Evolutionary conservation across 2,797 vertebrate genomes (phyloP), one percentile per base, ranked within the genome.

Genomic region (Melanotaenia maccullochi): DNA sequence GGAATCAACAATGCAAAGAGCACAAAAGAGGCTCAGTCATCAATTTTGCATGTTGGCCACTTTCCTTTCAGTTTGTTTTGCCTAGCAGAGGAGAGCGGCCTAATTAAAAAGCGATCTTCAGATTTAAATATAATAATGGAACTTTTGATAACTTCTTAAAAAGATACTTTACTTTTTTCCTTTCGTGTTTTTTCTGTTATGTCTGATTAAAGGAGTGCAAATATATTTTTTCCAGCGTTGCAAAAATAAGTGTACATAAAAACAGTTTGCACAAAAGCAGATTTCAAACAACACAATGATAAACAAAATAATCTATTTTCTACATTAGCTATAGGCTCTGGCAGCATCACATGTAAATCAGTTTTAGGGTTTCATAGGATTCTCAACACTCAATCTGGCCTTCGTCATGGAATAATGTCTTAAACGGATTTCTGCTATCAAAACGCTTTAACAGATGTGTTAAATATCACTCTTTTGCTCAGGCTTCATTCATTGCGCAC

Each of bases 391-490:
- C 92, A 92, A 92, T 94, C 90, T 92, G 91, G 90, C 83, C 89
- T 87, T 88, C 90, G 94, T 95, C 85, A 94, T 95, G 93, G 90
- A 90, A 90, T 92, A 87, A 92, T 91, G 90, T 90, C 89, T 91
- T 94, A 94, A 94, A 90, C 56, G 93, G 94, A 95, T 95, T 94
- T 87, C 88, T 92, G 87, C 90, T 89, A 93, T 93, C 92, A 93
- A 92, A 94, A 93, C 90, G 89, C 93, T 94, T 94, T 94, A 97
- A 97, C 97, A 98, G 96, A 97, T 97, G 97, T 97, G 96, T 97
- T 96, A 97, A 96, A 96, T 94, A 91, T 95, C 95, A 92, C 92
- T 88, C 93, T 93, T 93, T 71, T 90, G 91, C 93, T 81, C 93
- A 90, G 91, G 90, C 88, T 91, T 92, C 81, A 95, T 97, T 97